phyloP scores from a whole-genome alignment of 2,113 vertebrate species.

The Spea multiplicata region DNA sequence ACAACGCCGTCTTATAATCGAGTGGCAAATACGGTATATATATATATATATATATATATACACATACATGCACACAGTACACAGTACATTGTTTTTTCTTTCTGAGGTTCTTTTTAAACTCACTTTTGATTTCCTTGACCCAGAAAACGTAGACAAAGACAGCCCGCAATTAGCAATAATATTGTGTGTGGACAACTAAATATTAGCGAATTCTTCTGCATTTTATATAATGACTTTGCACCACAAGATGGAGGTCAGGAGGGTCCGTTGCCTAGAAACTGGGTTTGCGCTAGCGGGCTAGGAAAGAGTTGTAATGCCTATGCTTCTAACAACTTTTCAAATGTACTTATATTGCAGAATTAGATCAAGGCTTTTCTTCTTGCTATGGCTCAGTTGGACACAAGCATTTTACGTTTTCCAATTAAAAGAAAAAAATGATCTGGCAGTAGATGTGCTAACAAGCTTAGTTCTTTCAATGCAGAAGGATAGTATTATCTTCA shows the following conservation, averaged over 20 bases:
- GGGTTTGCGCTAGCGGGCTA: constrained; percentile 24
- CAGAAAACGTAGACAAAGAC: constrained; percentile 36
- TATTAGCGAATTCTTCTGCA: constrained; percentile 41
- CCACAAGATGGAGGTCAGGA: constrained; percentile 44
- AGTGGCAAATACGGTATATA: too few species aligned
- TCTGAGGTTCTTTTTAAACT: constrained; percentile 16
- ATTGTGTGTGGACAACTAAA: constrained; percentile 42
- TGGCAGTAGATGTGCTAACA: neutral
- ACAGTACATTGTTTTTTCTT: too few species aligned
- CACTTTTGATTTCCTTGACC: constrained; percentile 21
- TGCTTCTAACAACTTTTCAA: constrained; percentile 20
- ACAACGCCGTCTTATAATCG: too few species aligned
- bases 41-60: too few species aligned
- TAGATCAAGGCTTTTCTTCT: constrained; percentile 6
- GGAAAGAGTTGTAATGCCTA: constrained; percentile 16
- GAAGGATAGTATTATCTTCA: too few species aligned
- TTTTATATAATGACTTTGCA: constrained; percentile 44
- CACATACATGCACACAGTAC: too few species aligned
- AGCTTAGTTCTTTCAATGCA: too few species aligned
- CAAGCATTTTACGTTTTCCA: neutral
- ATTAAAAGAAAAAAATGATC: neutral
- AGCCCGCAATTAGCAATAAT: constrained; percentile 40
- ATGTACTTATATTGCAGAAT: constrained; percentile 6
- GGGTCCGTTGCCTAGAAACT: constrained; percentile 46
- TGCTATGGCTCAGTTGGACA: neutral